Evolutionary conservation across 2,113 vertebrate genomes (phyloP).

Genomic region (Scatophagus argus): DNA sequence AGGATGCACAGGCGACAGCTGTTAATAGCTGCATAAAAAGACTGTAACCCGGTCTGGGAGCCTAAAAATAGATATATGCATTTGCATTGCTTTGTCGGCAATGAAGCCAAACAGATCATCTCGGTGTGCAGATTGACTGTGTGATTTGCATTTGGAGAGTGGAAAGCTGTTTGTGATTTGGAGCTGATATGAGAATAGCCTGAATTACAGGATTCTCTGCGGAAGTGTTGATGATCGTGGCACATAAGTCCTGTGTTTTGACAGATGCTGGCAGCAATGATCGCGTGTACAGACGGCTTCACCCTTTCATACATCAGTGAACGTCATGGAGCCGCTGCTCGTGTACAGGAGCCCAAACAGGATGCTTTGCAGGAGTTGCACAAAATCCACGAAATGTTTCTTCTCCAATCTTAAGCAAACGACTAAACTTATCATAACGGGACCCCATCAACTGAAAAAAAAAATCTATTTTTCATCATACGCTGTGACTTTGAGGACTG

Average conservation of each 20-base stretch:
- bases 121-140: constrained; percentile 37
- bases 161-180: constrained; percentile 26
- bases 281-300: constrained; percentile 45
- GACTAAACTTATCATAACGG: constrained; percentile 39
- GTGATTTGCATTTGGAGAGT: constrained; percentile 55
- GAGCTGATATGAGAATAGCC: constrained; percentile 19
- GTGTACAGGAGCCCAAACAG: constrained; percentile 30
- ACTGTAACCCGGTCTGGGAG: constrained; percentile 62
- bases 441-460: background rate
- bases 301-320: constrained; percentile 51
- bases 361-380: constrained; percentile 49
- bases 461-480: constrained; percentile 1
- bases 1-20: constrained; percentile 42
- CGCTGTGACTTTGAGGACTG: background rate
- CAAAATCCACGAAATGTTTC: constrained; percentile 30
- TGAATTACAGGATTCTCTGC: constrained; percentile 25
- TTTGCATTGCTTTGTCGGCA: constrained; percentile 87
- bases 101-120: constrained; percentile 61
- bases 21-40: constrained; percentile 55
- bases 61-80: constrained; percentile 82
- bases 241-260: constrained; percentile 50
- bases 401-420: constrained; percentile 11
- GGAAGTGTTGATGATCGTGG: constrained; percentile 42
- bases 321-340: constrained; percentile 45
- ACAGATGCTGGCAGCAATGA: constrained; percentile 58